These are phyloP conservation scores for Drosophila meridionalis DNA, from an alignment of 2,888 invertebrate genomes.

Conservation along the genomic window DNA sequence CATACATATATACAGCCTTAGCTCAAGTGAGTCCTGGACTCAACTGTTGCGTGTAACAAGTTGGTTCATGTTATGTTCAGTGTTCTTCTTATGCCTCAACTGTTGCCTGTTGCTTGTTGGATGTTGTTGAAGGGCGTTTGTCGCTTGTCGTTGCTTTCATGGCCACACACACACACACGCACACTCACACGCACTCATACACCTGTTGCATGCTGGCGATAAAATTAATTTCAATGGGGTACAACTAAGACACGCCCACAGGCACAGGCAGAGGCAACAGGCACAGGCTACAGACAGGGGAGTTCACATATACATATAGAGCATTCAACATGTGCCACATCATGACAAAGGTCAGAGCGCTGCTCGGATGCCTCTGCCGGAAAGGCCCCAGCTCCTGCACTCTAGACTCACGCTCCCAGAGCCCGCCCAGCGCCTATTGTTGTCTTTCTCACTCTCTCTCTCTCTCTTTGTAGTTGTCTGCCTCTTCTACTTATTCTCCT, in stretches of 20 bases:
- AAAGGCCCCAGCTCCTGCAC: background rate
- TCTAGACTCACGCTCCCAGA: too few species aligned
- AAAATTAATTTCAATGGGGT: conserved; percentile 57
- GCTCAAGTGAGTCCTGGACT: background rate
- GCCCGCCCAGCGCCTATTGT: conserved; percentile 4
- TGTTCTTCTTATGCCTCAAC: conserved; percentile 26
- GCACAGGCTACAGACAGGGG: background rate
- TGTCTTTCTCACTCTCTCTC: conserved; percentile 3
- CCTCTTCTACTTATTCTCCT: background rate
- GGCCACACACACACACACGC: conserved; percentile 34
- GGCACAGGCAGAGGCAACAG: conserved; percentile 11
- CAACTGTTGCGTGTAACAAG: conserved; percentile 26
- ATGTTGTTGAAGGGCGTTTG: conserved; percentile 24
- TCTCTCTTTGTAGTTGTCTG: background rate
- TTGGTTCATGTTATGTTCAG: conserved; percentile 35
- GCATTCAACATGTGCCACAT: conserved; percentile 29
- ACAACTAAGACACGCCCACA: conserved; percentile 11
- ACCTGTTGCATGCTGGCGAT: conserved; percentile 61
- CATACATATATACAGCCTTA: background rate
- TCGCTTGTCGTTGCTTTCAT: conserved; percentile 56
- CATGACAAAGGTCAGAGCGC: conserved; percentile 51
- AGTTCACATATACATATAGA: background rate
- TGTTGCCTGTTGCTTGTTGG: conserved; percentile 13
- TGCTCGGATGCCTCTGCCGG: conserved; percentile 25
- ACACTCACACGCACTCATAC: background rate